Evolutionary conservation across 1,140 invertebrate genomes (phyloP), one percentile per base, ranked within the genome.

Genomic region (Pollicipes pollicipes): DNA sequence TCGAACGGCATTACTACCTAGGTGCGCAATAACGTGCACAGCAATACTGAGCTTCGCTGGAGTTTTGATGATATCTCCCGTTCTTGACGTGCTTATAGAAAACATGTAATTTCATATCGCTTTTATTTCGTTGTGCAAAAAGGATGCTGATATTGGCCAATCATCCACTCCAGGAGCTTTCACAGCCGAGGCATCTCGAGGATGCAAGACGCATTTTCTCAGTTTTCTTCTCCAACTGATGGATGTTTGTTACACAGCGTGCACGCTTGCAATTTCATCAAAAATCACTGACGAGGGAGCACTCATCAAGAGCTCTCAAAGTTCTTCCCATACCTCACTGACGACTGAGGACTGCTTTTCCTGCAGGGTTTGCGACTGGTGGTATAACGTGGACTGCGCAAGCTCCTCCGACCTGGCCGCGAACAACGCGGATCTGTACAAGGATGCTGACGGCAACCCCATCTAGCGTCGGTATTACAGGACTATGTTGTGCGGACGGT

Each of bases 1-100:
- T 86, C 80, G 90, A 88, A 69, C 92, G 92, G 81, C 81, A 91
- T 0, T 92, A 90, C 75, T 89, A 88, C 21, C 87, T 90, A 76
- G 89, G 89, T 28, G 92, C 90, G 0, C 86, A 90, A 63, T 32
- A 31, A 24, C n/a, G 24, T n/a, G 8, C 24, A 68, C n/a, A 31
- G 68, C 24, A 4, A 68, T 31, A n/a, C 68, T 6, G 37, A 24
- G 24, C 24, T 35, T 35, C 17, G 35, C 35, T 35, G 17, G 35
- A 35, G 17, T 8, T 8, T 35, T 6, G 6, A 35, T 8, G 35
- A 68, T 32, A 68, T 68, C 6, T 32, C 68, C 10, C 8, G 10
- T 68, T 6, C 24, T 68, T 4, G 10, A 31, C 26, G 0, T 26
- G 4, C n/a, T 68, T 27, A 68, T 68, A 92, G 92, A 80, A 91